Evolutionary conservation across 2,113 vertebrate genomes (phyloP), one percentile per base, ranked within the genome.

Genomic region (Rhineura floridana): DNA sequence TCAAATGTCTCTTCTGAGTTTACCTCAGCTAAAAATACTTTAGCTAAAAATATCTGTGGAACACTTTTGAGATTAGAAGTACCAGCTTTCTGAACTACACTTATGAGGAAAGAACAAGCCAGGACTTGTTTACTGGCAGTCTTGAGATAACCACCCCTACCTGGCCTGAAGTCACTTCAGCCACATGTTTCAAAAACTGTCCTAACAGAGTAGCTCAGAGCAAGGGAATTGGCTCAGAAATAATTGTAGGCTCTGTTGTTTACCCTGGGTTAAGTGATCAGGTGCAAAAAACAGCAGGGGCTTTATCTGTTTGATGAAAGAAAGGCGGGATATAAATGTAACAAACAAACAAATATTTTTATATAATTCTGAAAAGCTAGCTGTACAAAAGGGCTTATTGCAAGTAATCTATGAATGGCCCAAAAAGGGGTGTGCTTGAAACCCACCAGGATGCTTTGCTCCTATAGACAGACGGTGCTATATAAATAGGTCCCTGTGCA

Each of bases 61-160:
- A 33, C 46, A 30, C 70, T 23, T 63, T 82, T 83, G 70, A 83
- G 67, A 75, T 88, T 76, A 76, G 55, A 70, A 19, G 33, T 87
- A 28, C 39, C 42, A 50, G n/a, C 23, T 82, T 83, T 83, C 33
- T 63, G 44, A 28, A 83, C 4, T 46, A 62, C 39, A n/a, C 39
- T 63, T 55, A 44, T n/a, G 55, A 30, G 42, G 70, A 65, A 83
- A 82, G 55, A 65, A 48, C 33, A 39, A 44, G n/a, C 55, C 23
- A 65, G 21, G 52, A 30, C 30, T 3, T 83, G 69, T 48, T 75
- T 63, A 76, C 28, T 50, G 12, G 21, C 33, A 75, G 36, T 75
- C 79, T 81, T 73, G 52, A 48, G 79, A 73, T 81, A 82, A 75
- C 3, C 4, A 50, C 12, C 12, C 23, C 42, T 50, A 69, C 52